Evolutionary conservation across 2,797 vertebrate species (phyloP).

Genomic region (Kryptolebias ocellatus): DNA sequence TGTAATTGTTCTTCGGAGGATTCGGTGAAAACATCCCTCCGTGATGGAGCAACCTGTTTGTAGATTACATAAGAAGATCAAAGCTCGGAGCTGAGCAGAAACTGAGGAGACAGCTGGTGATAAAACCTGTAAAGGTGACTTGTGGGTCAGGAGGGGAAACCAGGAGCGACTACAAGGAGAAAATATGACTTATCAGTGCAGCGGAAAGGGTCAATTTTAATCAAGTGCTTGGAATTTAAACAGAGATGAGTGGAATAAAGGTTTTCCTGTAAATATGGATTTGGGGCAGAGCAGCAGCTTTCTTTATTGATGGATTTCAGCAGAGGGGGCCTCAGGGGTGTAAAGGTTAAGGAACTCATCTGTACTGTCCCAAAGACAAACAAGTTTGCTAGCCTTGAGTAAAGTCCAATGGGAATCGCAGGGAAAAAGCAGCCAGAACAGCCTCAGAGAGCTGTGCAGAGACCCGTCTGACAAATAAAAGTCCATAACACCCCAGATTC

Average conservation of each 20-base stretch:
- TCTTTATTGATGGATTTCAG: constrained; percentile 30
- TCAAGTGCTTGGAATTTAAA: constrained; percentile 8
- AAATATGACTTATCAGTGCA: neutral
- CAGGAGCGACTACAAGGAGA: neutral
- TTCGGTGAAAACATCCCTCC: constrained; percentile 27
- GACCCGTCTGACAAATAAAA: constrained; percentile 1
- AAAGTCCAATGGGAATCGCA: constrained; percentile 71
- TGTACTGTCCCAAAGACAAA: constrained; percentile 68
- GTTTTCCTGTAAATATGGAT: constrained; percentile 12
- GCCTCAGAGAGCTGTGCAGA: constrained; percentile 17
- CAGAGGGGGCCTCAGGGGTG: constrained; percentile 31
- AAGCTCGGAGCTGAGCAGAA: constrained; percentile 39
- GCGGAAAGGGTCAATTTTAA: too few relatives aligned
- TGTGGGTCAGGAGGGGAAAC: neutral
- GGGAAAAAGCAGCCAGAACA: constrained; percentile 20
- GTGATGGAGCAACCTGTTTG: constrained; percentile 14
- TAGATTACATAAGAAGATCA: constrained; percentile 66
- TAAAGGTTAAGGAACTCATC: constrained; percentile 65
- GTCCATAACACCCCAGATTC: constrained; percentile 15
- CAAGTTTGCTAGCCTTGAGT: constrained; percentile 68
- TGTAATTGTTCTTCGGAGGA: constrained; percentile 36
- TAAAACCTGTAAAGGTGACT: constrained; percentile 31
- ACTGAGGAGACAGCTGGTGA: constrained; percentile 30
- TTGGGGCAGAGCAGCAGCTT: neutral
- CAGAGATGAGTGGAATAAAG: neutral